A percentile compares a stretch with the other conserved stretches of the same genome.
Evolutionary conservation across 2,888 invertebrate species (phyloP).

Genomic region (Heliconius erato): DNA sequence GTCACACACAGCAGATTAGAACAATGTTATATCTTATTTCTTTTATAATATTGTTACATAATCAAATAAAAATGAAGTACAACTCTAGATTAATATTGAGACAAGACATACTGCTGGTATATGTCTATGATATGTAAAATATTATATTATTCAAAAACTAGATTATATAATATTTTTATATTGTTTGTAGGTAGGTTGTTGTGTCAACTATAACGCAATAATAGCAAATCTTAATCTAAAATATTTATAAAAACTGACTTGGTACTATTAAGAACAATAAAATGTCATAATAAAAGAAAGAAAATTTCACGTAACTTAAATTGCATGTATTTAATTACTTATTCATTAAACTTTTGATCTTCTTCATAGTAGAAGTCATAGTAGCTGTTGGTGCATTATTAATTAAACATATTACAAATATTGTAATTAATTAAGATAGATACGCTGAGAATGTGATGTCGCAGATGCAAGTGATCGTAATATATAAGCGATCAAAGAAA

Average conservation of each 20-base stretch:
- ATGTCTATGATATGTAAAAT: not conserved
- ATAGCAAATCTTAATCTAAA: no score
- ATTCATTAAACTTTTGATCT: not conserved
- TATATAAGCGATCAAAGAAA: conserved; percentile 45
- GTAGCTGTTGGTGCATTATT: not conserved
- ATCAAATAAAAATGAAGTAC: not conserved
- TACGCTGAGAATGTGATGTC: conserved; percentile 19
- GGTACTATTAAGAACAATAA: not conserved
- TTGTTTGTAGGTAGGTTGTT: not conserved
- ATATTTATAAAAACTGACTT: no score
- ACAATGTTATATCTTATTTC: not conserved
- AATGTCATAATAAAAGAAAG: not conserved
- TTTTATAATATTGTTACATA: not conserved
- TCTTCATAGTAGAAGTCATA: not conserved
- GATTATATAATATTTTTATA: not conserved
- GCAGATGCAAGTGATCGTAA: conserved; percentile 35
- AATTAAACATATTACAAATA: not conserved
- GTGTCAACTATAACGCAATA: not conserved
- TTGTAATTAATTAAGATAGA: not conserved
- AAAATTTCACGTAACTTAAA: not conserved
- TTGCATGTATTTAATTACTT: not conserved
- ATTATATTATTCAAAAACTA: not conserved
- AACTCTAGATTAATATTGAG: not conserved
- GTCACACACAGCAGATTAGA: conserved; percentile 16
- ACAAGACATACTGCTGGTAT: not conserved